Evolutionary conservation across 2,113 vertebrate genomes (phyloP), one percentile per base, ranked within the genome.

Genomic region (Pterocles gutturalis): DNA sequence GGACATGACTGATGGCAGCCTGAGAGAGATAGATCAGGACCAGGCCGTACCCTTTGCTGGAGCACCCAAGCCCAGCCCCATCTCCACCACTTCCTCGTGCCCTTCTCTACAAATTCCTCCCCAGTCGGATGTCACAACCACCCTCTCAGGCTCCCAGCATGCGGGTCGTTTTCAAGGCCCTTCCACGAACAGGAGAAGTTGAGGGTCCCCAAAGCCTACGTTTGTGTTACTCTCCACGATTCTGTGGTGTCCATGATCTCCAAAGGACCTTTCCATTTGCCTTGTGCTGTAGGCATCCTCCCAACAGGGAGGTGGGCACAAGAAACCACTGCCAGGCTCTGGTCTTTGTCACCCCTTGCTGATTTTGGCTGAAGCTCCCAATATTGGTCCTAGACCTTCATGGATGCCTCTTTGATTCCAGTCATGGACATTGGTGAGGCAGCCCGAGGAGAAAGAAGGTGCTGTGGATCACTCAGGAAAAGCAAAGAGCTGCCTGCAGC

Each of bases 81-180:
- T 87, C 95, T 94, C 77, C 9, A 41, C 80, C 87, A 82, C 81
- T 94, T 96, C 94, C 94, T 96, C 34, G 5, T 34, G 64, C 73
- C 25, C 45, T 91, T 86, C 53, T 89, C 78, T 89, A 14, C 25
- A 49, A 84, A 92, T 87, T 83, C 49, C 57, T 95, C 57, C 48
- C 31, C 0, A 1, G 36, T 51, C 22, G 0, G 1, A 51, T 53
- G 41, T 82, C 83, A 80, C 0, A 1, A 60, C 48, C 0, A 0
- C 69, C 21, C n/a, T 65, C n/a, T 21, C 18, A n/a, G 49, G 36
- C 67, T 66, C 60, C 21, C 36, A 71, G 34, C 3, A 0, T 34
- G 17, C 0, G 0, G 34, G 33, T 80, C 3, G 1, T 75, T 93
- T 87, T 77, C 73, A 83, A 85, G 54, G 28, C 18, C 61, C 58